phyloP scores from a whole-genome alignment of 2,888 invertebrate species.

The Callimorpha dominula region DNA sequence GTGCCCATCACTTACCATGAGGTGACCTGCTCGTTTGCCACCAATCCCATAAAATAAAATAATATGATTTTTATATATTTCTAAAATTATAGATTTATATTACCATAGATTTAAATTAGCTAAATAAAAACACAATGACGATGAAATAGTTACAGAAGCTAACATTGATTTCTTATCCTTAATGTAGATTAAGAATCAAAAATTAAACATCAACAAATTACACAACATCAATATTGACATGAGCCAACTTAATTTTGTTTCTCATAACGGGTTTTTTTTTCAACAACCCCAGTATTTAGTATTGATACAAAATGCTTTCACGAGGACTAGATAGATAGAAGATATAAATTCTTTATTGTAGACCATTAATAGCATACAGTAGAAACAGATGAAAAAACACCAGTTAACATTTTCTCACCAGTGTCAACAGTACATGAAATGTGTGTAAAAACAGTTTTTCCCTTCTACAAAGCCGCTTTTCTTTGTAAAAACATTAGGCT shows the following conservation, averaged over 20 bases:
- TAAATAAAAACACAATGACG: too few relatives aligned
- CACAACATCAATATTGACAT: background rate
- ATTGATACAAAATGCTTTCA: background rate
- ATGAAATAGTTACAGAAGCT: too few relatives aligned
- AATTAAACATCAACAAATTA: background rate
- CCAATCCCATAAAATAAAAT: too few relatives aligned
- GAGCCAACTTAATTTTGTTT: background rate
- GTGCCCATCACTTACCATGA: too few relatives aligned
- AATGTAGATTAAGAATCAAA: too few relatives aligned
- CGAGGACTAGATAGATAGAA: background rate
- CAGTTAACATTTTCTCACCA: slow-evolving; percentile 2
- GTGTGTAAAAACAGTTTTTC: slow-evolving; percentile 4
- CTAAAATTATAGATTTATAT: too few relatives aligned
- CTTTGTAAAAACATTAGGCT: slow-evolving; percentile 19
- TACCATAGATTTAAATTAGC: too few relatives aligned
- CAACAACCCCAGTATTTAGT: background rate
- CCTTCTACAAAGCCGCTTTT: slow-evolving; percentile 2
- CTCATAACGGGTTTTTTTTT: background rate
- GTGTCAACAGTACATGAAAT: slow-evolving; percentile 8
- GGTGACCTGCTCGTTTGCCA: too few relatives aligned
- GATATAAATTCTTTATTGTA: background rate
- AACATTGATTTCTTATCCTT: too few relatives aligned
- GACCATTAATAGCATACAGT: too few relatives aligned
- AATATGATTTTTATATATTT: too few relatives aligned
- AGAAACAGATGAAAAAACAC: background rate